Evolutionary conservation across 2,113 vertebrate genomes (phyloP).

Genomic region (Trematomus loennbergii): DNA sequence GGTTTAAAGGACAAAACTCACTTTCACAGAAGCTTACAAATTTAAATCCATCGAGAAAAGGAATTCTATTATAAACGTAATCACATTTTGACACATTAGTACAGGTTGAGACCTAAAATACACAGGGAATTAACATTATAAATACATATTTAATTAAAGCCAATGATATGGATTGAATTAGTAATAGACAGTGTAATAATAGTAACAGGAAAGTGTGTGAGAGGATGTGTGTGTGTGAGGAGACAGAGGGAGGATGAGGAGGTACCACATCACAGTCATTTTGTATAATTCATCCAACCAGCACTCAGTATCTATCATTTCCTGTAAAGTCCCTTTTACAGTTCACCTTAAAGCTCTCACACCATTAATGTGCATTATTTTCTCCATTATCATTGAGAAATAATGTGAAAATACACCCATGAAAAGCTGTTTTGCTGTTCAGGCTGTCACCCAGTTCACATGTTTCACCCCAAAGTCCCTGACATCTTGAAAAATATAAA

Average conservation of each 20-base stretch:
- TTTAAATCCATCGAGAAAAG: background rate
- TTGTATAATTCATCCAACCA: constrained; percentile 15
- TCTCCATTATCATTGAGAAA: too few relatives aligned
- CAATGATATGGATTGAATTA: constrained; percentile 45
- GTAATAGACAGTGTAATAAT: constrained; percentile 44
- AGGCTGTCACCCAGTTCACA: too few relatives aligned
- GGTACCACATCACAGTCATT: too few relatives aligned
- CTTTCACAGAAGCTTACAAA: background rate
- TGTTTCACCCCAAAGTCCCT: too few relatives aligned
- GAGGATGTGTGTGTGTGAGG: constrained; percentile 7
- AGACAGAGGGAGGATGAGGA: background rate
- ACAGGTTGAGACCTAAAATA: background rate
- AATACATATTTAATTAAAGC: constrained; percentile 41
- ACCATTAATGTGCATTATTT: too few relatives aligned
- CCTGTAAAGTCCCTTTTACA: background rate
- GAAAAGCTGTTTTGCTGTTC: too few relatives aligned
- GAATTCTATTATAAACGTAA: constrained; percentile 7
- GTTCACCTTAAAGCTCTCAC: too few relatives aligned
- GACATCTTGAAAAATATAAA: too few relatives aligned
- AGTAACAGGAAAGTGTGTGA: constrained; percentile 18
- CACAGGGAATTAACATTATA: background rate
- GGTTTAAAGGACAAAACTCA: constrained; percentile 16
- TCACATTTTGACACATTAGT: background rate
- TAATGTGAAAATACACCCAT: too few relatives aligned
- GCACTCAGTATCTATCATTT: constrained; percentile 16